Percentiles rank a stretch among this genome's conserved stretches.
These are phyloP conservation scores for Hydriomena furcata DNA, from an alignment of 2,888 invertebrate genomes.

Conservation along the genomic window DNA sequence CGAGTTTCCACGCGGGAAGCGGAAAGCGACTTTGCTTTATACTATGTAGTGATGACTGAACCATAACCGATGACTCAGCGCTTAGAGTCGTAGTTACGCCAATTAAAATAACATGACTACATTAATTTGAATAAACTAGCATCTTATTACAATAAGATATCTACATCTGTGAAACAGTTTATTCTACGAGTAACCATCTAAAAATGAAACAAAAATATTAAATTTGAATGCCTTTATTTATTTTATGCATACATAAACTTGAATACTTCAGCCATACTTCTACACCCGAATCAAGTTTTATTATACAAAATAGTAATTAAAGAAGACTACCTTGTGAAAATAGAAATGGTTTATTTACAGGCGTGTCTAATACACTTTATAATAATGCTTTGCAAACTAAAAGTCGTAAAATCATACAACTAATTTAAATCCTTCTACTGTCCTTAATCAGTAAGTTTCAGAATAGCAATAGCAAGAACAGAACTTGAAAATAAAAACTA, in stretches of 20 bases:
- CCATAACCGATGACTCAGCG: no score
- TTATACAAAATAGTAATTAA: constrained; percentile 57
- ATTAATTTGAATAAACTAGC: no score
- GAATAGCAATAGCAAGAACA: constrained; percentile 6
- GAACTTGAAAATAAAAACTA: constrained; percentile 12
- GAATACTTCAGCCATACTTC: constrained; percentile 46
- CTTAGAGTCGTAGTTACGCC: no score
- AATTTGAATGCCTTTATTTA: constrained; percentile 59
- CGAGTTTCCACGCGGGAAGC: no score
- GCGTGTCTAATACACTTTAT: constrained; percentile 12
- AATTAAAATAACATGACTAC: no score
- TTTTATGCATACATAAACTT: constrained; percentile 56
- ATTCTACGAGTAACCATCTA: no score
- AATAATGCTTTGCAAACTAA: constrained; percentile 23
- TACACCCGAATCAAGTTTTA: constrained; percentile 50
- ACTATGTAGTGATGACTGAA: no score
- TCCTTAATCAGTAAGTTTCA: constrained; percentile 10
- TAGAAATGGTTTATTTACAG: constrained; percentile 52
- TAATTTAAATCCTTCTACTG: constrained; percentile 3
- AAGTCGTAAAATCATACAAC: constrained; percentile 13
- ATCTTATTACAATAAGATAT: no score
- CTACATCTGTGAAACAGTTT: no score
- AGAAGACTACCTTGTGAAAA: constrained; percentile 74
- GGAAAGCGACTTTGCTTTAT: no score
- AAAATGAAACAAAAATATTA: constrained; percentile 16